phyloP scores from a whole-genome alignment of 2,888 invertebrate genomes.

The Taphrorychus bicolor region DNA sequence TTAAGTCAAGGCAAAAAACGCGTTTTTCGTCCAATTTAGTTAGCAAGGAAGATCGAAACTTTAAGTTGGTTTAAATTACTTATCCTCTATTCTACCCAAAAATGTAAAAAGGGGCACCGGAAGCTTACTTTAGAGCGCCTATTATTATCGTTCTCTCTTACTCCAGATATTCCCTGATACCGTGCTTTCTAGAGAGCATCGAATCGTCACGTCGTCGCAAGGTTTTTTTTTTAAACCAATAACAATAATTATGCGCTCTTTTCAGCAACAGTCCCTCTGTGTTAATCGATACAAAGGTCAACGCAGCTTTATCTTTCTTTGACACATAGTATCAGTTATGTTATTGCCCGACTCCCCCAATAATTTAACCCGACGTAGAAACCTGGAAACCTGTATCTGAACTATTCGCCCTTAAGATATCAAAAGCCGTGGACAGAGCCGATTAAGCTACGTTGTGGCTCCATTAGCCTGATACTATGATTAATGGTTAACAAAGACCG shows the following conservation, averaged over 20 bases:
- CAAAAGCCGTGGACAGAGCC: conserved; percentile 39
- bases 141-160: conserved; percentile 7
- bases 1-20: not conserved
- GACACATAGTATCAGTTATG: conserved; percentile 2
- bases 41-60: conserved; percentile 9
- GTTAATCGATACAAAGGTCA: not conserved
- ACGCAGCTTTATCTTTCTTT: not conserved
- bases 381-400: conserved; percentile 17
- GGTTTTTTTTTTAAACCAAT: not conserved
- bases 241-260: not conserved
- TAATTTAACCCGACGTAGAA: conserved; percentile 1
- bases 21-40: conserved; percentile 11
- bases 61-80: conserved; percentile 17
- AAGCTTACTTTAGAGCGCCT: conserved; percentile 2
- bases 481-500: conserved; percentile 41
- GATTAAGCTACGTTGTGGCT: conserved; percentile 39
- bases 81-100: conserved; percentile 9
- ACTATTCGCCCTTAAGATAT: conserved; percentile 36
- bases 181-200: not conserved
- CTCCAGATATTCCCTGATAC: conserved; percentile 8
- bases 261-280: not conserved
- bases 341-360: conserved; percentile 1
- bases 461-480: conserved; percentile 42
- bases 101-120: not conserved
- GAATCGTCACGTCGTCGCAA: not conserved